phyloP scores from a whole-genome alignment of 2,113 vertebrate genomes.

The Protomyctophum bolini region DNA sequence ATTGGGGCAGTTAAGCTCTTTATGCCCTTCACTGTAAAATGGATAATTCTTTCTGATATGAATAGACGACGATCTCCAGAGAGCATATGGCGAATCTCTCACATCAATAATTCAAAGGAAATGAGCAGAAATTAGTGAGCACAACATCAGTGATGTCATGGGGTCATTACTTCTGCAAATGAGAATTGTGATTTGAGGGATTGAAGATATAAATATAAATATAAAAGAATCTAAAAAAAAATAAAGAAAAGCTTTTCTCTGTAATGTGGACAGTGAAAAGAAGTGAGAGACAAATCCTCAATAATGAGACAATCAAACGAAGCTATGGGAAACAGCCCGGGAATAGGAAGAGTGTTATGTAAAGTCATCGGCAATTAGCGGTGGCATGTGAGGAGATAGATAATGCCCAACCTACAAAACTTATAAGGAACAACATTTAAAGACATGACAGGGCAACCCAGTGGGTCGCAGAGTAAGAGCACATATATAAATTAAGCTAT shows the following conservation, averaged over 20 bases:
- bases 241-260: no score
- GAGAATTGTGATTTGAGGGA: slow-evolving; percentile 55
- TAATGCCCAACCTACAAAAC: no score
- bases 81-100: slow-evolving; percentile 94
- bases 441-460: no score
- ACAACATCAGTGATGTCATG: slow-evolving; percentile 77
- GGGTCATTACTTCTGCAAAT: slow-evolving; percentile 90
- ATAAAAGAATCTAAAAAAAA: slow-evolving; percentile 17
- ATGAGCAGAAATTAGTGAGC: slow-evolving; percentile 95
- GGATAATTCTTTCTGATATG: slow-evolving; percentile 87
- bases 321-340: slow-evolving; percentile 67
- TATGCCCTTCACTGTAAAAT: slow-evolving; percentile 87
- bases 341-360: slow-evolving; percentile 4
- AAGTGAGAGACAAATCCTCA: slow-evolving; percentile 71
- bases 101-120: slow-evolving; percentile 96
- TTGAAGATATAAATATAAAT: slow-evolving; percentile 59
- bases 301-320: slow-evolving; percentile 88
- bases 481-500: no score
- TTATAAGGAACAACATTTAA: no score
- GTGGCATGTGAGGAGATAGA: no score
- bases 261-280: no score
- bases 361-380: no score
- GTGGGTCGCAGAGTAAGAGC: no score
- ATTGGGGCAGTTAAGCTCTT: slow-evolving; percentile 94
- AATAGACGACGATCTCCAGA: slow-evolving; percentile 88